A percentile compares a stretch with the other conserved stretches of the same genome.
phyloP scores from a whole-genome alignment of 1,140 invertebrate species.

The Drosophila elegans region DNA sequence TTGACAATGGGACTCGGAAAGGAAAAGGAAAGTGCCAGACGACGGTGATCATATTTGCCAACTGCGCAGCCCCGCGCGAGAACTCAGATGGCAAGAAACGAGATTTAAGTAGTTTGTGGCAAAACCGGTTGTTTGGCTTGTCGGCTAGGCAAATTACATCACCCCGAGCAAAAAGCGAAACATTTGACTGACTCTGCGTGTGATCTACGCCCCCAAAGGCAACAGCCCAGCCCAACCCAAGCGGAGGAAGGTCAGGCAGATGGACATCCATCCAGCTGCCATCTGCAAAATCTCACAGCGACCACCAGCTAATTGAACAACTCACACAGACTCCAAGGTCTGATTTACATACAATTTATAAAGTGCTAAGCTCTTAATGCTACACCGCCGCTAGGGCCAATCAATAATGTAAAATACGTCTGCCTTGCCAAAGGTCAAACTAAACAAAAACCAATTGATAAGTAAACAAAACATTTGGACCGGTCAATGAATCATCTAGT shows the following conservation, averaged over 20 bases:
- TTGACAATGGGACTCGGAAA: conserved; percentile 36
- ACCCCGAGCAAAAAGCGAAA: conserved; percentile 48
- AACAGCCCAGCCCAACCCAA: conserved; percentile 7
- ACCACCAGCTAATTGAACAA: conserved; percentile 28
- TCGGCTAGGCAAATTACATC: conserved; percentile 72
- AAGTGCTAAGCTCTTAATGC: conserved; percentile 18
- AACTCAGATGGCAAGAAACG: conserved; percentile 49
- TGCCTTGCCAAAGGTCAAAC: conserved; percentile 40
- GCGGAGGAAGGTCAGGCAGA: conserved; percentile 36
- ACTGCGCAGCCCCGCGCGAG: conserved; percentile 45
- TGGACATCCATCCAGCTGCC: conserved; percentile 27
- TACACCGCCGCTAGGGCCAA: conserved; percentile 14
- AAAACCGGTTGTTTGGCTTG: conserved; percentile 72
- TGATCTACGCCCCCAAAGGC: conserved; percentile 31
- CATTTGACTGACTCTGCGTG: conserved; percentile 46
- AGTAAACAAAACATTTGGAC: conserved; percentile 30
- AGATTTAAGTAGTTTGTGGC: conserved; percentile 56
- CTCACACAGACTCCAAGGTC: conserved; percentile 24
- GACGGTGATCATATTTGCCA: conserved; percentile 37
- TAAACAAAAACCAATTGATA: conserved; percentile 13
- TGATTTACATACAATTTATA: conserved; percentile 39
- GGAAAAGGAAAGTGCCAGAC: conserved; percentile 65
- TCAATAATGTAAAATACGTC: conserved; percentile 39
- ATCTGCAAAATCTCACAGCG: conserved; percentile 65
- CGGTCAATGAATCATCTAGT: conserved; percentile 32